Conservation (phyloP, 2,113 vertebrate species). For the Peromyscus polionotus region DNA sequence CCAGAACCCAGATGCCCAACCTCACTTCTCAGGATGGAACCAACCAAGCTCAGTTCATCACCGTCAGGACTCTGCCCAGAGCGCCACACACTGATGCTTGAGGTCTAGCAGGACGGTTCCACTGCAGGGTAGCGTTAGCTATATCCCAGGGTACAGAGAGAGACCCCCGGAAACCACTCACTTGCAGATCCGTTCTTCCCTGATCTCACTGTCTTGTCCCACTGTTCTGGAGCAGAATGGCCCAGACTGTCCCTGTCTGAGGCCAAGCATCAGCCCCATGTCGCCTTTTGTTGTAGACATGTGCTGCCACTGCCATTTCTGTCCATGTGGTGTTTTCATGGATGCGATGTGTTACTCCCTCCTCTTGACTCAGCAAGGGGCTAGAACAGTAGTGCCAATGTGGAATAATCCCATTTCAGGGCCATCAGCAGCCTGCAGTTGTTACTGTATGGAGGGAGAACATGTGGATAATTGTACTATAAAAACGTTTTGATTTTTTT, state of each 20-base stretch:
- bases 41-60: accelerated
- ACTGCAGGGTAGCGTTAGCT: accelerated
- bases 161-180: accelerated
- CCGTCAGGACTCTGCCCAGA: accelerated
- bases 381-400: accelerated
- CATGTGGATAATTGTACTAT: accelerated
- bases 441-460: background rate
- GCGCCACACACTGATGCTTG: accelerated
- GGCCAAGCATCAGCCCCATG: accelerated
- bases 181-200: background rate
- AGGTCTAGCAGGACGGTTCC: accelerated
- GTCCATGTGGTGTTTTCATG: background rate
- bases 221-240: background rate
- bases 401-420: background rate
- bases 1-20: accelerated
- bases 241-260: accelerated
- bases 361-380: no score
- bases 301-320: background rate
- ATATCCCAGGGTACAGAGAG: background rate
- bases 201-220: background rate
- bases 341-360: accelerated
- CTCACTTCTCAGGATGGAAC: no score
- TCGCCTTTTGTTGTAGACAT: accelerated
- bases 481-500: background rate
- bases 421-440: background rate